Evolutionary conservation across 2,888 invertebrate genomes (phyloP).

Genomic region (Polyploca ridens): DNA sequence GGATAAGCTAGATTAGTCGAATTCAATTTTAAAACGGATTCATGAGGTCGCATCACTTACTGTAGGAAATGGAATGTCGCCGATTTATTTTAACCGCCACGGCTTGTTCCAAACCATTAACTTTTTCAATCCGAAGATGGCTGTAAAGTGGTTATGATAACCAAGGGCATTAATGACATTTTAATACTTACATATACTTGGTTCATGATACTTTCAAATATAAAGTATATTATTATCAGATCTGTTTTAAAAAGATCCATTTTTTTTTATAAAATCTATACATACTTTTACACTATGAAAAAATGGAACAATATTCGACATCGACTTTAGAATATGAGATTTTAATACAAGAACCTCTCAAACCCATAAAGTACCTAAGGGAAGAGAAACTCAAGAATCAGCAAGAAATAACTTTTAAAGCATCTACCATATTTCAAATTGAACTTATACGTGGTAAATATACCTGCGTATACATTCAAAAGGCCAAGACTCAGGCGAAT

Average conservation of each 20-base stretch:
- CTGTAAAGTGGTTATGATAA: constrained; percentile 72
- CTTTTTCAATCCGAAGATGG: constrained; percentile 78
- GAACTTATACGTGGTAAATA: constrained; percentile 39
- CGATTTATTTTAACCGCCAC: constrained; percentile 80
- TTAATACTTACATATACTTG: constrained; percentile 24
- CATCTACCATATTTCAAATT: not conserved
- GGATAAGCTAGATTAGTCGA: constrained; percentile 46
- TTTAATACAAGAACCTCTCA: no score
- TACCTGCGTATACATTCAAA: constrained; percentile 55
- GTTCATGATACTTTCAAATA: not conserved
- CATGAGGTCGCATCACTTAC: constrained; percentile 66
- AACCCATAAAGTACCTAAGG: no score
- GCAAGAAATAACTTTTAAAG: not conserved
- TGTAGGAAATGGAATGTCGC: constrained; percentile 77
- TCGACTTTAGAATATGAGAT: no score
- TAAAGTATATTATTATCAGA: not conserved
- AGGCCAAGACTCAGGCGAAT: constrained; percentile 61
- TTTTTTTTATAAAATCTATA: no score
- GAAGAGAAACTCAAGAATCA: not conserved
- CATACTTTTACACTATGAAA: no score
- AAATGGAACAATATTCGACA: no score
- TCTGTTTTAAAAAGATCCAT: no score
- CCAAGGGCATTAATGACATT: constrained; percentile 41
- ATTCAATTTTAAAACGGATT: constrained; percentile 69
- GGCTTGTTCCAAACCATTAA: constrained; percentile 79